Evolutionary conservation across 1,140 invertebrate genomes (phyloP), one percentile per base, ranked within the genome.

Genomic region (Solenopsis invicta): DNA sequence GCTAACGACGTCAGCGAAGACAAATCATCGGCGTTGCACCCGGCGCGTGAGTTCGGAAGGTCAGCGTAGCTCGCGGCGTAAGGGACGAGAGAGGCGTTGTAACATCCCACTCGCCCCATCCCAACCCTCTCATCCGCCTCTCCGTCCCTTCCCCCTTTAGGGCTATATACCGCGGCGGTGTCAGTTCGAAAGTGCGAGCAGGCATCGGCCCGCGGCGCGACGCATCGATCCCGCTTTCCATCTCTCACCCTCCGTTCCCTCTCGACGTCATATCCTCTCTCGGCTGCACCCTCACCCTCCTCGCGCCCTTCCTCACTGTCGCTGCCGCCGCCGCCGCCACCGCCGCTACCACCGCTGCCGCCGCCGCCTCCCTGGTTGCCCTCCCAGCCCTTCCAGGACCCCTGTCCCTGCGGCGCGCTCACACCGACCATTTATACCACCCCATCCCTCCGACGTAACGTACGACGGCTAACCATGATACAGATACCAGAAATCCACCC

Each of bases 391-490:
- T 85, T 84, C 85, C 85, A 89, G 29, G 45, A 54, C 50, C 66
- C 67, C 87, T 89, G 61, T 87, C 85, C 85, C 77, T 67, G 85
- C 64, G 86, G 89, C 81, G 69, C 86, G 67, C 87, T 90, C 87
- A 48, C 90, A 85, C 85, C 91, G 85, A 87, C 87, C 89, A 92
- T 91, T 93, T 92, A 93, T 91, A 89, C 90, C 59, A 52, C 75
- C 52, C 72, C 59, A 54, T 45, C 82, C 75, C 71, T 56, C 69
- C 64, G 59, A 71, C 86, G 88, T 82, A 89, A 92, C 93, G 91
- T 93, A 90, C 91, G 88, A 93, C 92, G 93, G 92, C 93, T 92
- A 94, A 94, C 93, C 93, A 93, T 94, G 92, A 94, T 94, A 93
- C 93, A 94, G 92, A 90, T 89, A 85, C 87, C 90, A 91, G 89